These are phyloP conservation scores for Rhopilema esculentum DNA, from an alignment of 30 jellyfish, hydroid and myxozoan genomes.

Conservation along the genomic window DNA sequence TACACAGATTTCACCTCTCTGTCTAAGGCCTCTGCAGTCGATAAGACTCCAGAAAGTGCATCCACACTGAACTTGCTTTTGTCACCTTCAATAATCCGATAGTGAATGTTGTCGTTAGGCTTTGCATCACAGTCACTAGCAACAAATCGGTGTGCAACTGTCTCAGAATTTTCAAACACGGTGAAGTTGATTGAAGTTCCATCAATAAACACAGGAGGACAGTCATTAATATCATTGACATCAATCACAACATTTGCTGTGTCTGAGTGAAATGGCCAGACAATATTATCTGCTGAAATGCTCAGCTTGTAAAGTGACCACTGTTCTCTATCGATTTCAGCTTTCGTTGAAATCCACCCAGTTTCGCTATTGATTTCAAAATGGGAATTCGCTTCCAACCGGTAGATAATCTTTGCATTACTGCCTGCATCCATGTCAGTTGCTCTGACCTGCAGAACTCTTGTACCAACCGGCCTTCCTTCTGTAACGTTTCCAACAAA, in stretches of 20 bases:
- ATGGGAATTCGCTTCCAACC: slow-evolving; percentile 64
- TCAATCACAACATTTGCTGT: slow-evolving; percentile 70
- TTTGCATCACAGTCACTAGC: slow-evolving; percentile 91
- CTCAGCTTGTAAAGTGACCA: slow-evolving; percentile 73
- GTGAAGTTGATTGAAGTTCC: slow-evolving; percentile 66
- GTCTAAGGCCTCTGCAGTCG: slow-evolving; percentile 67
- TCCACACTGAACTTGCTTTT: slow-evolving; percentile 50
- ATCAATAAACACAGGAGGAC: slow-evolving; percentile 84
- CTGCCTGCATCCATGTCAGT: slow-evolving; percentile 83
- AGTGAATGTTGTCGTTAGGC: slow-evolving; percentile 62
- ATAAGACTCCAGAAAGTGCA: slow-evolving; percentile 74
- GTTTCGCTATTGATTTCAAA: slow-evolving; percentile 74
- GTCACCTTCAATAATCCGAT: slow-evolving; percentile 59
- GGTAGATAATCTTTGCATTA: slow-evolving; percentile 59
- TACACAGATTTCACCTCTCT: slow-evolving; percentile 73
- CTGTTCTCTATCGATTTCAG: slow-evolving; percentile 77
- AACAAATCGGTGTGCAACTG: slow-evolving; percentile 76
- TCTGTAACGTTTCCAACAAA: slow-evolving; percentile 79
- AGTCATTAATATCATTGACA: slow-evolving; percentile 90
- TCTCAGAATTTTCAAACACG: slow-evolving; percentile 74
- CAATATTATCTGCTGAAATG: slow-evolving; percentile 74
- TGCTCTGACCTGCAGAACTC: slow-evolving; percentile 70
- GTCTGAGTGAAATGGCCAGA: slow-evolving; percentile 81
- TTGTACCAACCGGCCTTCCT: slow-evolving; percentile 71
- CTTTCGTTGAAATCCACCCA: slow-evolving; percentile 84